These are phyloP conservation scores for Daktulosphaira vitifoliae DNA, from an alignment of 1,140 invertebrate species.

Conservation along the genomic window DNA sequence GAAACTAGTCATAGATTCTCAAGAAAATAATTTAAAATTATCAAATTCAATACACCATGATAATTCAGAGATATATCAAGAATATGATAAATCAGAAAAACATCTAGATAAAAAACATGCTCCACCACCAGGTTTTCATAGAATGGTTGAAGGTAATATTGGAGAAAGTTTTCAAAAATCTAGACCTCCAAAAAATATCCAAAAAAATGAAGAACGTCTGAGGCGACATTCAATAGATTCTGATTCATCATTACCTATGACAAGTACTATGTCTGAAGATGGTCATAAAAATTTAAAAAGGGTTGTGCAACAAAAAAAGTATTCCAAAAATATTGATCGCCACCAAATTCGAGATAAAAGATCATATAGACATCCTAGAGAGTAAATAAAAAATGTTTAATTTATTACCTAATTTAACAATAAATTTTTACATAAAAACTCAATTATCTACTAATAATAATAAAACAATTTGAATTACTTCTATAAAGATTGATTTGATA, in stretches of 20 bases:
- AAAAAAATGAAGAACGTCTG: constrained; percentile 17
- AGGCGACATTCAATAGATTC: constrained; percentile 17
- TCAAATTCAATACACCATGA: neutral
- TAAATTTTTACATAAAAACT: too few species aligned
- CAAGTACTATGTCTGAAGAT: constrained; percentile 39
- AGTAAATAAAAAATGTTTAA: constrained; percentile 32
- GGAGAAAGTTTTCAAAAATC: constrained; percentile 35
- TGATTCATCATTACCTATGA: constrained; percentile 26
- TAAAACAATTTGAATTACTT: too few species aligned
- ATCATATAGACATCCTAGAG: constrained; percentile 34
- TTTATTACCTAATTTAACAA: too few species aligned
- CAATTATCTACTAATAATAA: too few species aligned
- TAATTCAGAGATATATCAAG: constrained; percentile 3
- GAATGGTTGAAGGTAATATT: constrained; percentile 51
- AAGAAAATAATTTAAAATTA: constrained; percentile 13
- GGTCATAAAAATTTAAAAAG: constrained; percentile 49
- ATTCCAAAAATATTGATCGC: constrained; percentile 44
- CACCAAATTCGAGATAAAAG: constrained; percentile 35
- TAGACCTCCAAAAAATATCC: neutral
- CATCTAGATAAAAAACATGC: constrained; percentile 40
- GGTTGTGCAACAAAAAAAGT: constrained; percentile 48
- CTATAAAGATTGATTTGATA: too few species aligned
- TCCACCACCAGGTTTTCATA: constrained; percentile 48
- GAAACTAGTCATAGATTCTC: constrained; percentile 43
- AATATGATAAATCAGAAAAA: constrained; percentile 15